Evolutionary conservation across 2,113 vertebrate species (phyloP).

Genomic region (Chroicocephalus ridibundus): DNA sequence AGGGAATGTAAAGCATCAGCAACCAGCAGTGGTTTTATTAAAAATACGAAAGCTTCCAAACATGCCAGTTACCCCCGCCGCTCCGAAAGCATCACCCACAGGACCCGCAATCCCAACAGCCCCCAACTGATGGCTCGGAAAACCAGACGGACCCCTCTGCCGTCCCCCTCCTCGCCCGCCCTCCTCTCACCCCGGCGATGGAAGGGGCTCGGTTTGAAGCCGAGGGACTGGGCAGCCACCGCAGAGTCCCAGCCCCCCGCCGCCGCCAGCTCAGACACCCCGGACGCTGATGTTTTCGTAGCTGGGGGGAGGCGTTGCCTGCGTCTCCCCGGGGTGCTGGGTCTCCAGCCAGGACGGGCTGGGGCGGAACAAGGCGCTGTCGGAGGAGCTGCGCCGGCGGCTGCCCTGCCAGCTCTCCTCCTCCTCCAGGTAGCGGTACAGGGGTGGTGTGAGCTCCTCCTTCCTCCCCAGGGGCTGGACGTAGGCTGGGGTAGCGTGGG

Average conservation of each 20-base stretch:
- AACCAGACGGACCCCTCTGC: neutral
- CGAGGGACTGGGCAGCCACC: neutral
- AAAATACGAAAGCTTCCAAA: neutral
- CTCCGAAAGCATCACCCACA: rapidly evolving
- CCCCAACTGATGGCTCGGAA: rapidly evolving
- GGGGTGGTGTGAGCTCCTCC: neutral
- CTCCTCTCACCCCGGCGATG: neutral
- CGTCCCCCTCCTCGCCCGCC: neutral
- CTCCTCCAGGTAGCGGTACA: slow-evolving; percentile 36
- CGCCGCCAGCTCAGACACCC: neutral
- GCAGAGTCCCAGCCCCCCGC: neutral
- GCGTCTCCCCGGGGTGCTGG: neutral
- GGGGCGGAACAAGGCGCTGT: slow-evolving; percentile 54
- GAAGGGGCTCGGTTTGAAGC: neutral
- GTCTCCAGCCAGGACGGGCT: slow-evolving; percentile 3
- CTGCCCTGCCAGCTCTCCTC: neutral
- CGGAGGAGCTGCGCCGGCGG: neutral
- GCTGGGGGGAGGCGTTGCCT: slow-evolving; percentile 62
- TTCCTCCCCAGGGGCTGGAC: neutral
- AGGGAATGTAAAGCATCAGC: neutral
- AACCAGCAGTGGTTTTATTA: slow-evolving; percentile 50
- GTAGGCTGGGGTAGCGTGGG: neutral
- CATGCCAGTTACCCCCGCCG: neutral
- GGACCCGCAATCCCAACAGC: neutral
- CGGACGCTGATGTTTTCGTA: slow-evolving; percentile 52